These are phyloP conservation scores for Camelus dromedarius DNA, from an alignment of 2,113 vertebrate genomes.

Conservation along the genomic window DNA sequence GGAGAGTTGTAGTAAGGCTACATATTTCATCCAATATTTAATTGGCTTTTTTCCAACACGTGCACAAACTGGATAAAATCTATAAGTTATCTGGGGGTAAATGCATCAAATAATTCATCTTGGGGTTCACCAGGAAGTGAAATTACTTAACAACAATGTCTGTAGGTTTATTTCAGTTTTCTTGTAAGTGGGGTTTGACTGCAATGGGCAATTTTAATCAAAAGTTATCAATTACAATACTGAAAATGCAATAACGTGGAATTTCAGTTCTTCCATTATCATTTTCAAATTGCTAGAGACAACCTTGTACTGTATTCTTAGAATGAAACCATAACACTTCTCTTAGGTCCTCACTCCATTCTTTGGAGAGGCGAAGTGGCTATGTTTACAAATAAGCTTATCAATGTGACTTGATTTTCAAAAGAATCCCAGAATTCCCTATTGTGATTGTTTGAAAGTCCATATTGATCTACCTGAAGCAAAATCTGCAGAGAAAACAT, in stretches of 20 bases:
- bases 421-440: not conserved
- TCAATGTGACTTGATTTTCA: not conserved
- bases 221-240: not conserved
- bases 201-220: not conserved
- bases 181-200: not conserved
- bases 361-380: not conserved
- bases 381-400: not conserved
- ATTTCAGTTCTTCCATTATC: not conserved
- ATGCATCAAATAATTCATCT: slow-evolving; percentile 21
- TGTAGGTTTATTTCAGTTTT: slow-evolving; percentile 1
- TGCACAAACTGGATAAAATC: slow-evolving; percentile 65
- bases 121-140: slow-evolving; percentile 9
- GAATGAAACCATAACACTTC: not conserved
- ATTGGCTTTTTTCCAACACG: slow-evolving; percentile 57
- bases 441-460: not conserved
- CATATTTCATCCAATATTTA: slow-evolving; percentile 20
- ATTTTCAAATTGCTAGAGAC: not conserved
- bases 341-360: not conserved
- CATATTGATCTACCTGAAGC: not conserved
- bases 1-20: not conserved
- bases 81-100: not conserved
- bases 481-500: not conserved
- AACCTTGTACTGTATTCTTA: not conserved
- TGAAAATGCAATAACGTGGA: not conserved
- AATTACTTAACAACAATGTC: not conserved